Evolutionary conservation across 2,113 vertebrate species (phyloP).

Genomic region (Progne subis): DNA sequence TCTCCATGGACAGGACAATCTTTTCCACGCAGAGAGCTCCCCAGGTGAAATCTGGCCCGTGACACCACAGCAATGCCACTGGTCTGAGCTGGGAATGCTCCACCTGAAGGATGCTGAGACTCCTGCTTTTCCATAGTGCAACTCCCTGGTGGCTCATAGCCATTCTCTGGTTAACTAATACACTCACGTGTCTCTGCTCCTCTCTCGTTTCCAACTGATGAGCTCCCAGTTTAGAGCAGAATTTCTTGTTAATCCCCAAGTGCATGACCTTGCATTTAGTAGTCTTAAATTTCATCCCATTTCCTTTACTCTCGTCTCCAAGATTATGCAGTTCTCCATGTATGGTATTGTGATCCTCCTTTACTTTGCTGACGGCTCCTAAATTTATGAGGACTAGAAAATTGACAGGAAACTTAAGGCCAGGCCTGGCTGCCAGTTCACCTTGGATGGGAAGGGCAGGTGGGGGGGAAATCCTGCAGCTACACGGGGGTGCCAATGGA

Average conservation of each 20-base stretch:
- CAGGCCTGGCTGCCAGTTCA: background rate
- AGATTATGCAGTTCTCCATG: slow-evolving; percentile 66
- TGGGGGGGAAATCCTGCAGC: background rate
- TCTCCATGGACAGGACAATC: background rate
- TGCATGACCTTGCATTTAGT: slow-evolving; percentile 72
- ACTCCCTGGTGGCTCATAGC: background rate
- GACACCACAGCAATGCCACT: background rate
- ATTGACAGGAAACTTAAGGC: slow-evolving; percentile 35
- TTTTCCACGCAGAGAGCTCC: background rate
- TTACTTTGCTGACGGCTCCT: slow-evolving; percentile 64
- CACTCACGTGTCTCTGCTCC: slow-evolving; percentile 47
- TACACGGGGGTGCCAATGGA: accelerated
- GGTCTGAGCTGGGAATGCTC: background rate
- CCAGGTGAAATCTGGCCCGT: background rate
- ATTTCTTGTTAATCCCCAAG: slow-evolving; percentile 70
- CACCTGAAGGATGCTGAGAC: background rate
- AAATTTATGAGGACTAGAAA: slow-evolving; percentile 59
- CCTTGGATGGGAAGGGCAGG: background rate
- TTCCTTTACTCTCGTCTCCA: slow-evolving; percentile 63
- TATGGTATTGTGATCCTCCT: slow-evolving; percentile 67
- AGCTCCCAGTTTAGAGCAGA: slow-evolving; percentile 66
- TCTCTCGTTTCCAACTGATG: slow-evolving; percentile 56
- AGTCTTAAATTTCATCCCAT: slow-evolving; percentile 71
- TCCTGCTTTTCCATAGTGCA: background rate
- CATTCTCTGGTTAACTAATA: slow-evolving; percentile 40